These are phyloP conservation scores for Dolichotis patagonum DNA, from an alignment of 2,113 vertebrate genomes.

Conservation along the genomic window DNA sequence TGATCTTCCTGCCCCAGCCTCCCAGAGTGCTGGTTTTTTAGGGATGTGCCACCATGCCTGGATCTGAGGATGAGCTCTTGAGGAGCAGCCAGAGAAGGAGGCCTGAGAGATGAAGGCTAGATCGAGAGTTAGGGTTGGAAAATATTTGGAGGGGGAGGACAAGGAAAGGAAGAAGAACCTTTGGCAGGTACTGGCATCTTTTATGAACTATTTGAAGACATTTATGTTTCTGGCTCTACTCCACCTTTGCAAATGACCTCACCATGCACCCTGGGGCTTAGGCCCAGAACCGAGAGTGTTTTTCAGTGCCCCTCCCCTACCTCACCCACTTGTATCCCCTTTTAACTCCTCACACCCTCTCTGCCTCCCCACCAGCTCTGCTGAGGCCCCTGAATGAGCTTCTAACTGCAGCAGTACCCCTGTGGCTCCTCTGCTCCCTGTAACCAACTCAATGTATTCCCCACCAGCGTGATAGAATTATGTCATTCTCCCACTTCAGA, in stretches of 20 bases:
- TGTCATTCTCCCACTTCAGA: neutral
- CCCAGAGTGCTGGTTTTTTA: neutral
- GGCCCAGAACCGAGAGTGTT: neutral
- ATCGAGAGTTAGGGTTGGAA: neutral
- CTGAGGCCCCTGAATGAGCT: neutral
- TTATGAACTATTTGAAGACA: neutral
- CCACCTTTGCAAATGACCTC: neutral
- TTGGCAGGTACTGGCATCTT: neutral
- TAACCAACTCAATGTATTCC: neutral
- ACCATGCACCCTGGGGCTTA: neutral
- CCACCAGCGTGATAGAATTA: neutral
- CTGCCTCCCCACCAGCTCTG: neutral
- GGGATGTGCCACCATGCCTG: neutral
- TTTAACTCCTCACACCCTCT: accelerated
- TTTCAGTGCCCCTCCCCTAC: neutral
- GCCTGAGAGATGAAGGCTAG: conserved; percentile 13
- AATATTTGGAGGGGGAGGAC: neutral
- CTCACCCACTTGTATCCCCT: no score
- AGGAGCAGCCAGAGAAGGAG: neutral
- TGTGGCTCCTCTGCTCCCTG: neutral
- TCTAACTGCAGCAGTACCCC: neutral
- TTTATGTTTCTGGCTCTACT: neutral
- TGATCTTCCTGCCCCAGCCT: neutral
- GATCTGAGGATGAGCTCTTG: neutral
- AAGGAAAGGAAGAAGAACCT: neutral